Base-by-base conservation (phyloP, 2,888 invertebrate species). In the Harpalus rubripes region DNA sequence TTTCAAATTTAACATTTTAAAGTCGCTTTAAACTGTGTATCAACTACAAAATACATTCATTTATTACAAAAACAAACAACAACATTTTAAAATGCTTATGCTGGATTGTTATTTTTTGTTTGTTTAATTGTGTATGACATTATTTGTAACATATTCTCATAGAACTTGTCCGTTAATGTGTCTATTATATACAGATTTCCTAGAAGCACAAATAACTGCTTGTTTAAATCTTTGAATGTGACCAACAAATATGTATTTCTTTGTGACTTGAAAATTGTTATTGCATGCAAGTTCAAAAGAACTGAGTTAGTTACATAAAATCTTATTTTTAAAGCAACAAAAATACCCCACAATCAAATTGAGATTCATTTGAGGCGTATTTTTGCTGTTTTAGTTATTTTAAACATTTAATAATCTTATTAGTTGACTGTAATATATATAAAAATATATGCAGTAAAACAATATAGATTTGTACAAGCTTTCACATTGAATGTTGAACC, bases 101-200 rank as follows among this genome's bases (percentile, higher is more conserved):
- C n/a, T n/a, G n/a, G n/a, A n/a, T n/a, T n/a, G n/a, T n/a, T n/a
- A n/a, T n/a, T n/a, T n/a, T 52, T 52, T 52, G 12, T 52, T 6
- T 52, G 1, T 52, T 52, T 44, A 44, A 52, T 12, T 52, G 12
- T 16, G 22, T 10, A 10, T 44, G 6, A 18, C 44, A 12, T 15
- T 74, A 26, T 15, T 10, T 63, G 15, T 41, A 76, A 52, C 44
- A 52, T 8, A 52, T 52, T 52, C 44, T 52, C 12, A 52, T 12
- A 52, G 44, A 52, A 52, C 10, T 52, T 56, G 56, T 76, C 10
- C 15, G 32, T 32, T 32, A 32, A 32, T 61, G 39, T 39, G 32
- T 78, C 39, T 80, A 80, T 16, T 81, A 81, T 81, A 52, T 81
- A 81, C 81, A 81, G 65, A 81, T 81, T 81, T 81, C 81, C 81